Evolutionary conservation across 2,888 invertebrate species (phyloP), one percentile per base, ranked within the genome.

Genomic region (Sphaerophoria taeniata): DNA sequence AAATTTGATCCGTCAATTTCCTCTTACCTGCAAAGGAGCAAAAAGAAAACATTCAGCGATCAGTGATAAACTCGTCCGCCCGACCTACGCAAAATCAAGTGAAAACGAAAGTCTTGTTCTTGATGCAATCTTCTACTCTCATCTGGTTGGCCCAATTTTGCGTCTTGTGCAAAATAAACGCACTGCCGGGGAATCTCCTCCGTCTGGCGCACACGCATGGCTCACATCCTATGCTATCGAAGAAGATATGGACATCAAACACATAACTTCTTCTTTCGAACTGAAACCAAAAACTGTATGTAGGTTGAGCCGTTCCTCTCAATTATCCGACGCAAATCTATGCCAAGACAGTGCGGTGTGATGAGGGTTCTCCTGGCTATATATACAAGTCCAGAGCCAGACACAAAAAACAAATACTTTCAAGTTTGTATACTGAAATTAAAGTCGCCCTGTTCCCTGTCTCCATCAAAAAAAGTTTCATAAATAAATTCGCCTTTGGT

Each of bases 61-160:
- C n/a, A n/a, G n/a, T n/a, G n/a, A n/a, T n/a, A n/a, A n/a, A 39
- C 70, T 70, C 65, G 5, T 55, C 36, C n/a, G 14, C 9, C 69
- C 70, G 56, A 36, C 56, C 63, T 78, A 79, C 83, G 73, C 74
- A 71, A 72, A 65, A 55, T 39, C 58, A 51, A 80, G 61, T 51
- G 76, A 76, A 85, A 80, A 45, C 12, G 69, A 85, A 81, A 85
- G 80, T 80, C 61, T 55, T 55, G 31, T n/a, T 72, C 71, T 6
- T 6, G 36, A 36, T 9, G 9, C 74, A 84, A 76, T 85, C 80
- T 72, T 51, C 56, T 11, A 47, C 70, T 55, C 71, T 69, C 75
- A 85, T 85, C 80, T 80, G 75, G 58, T 72, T 85, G 84, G 61
- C 80, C 84, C 69, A 85, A 76, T 81, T 84, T 75, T 53, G 34